These are phyloP conservation scores for Dipodomys ordii DNA, from an alignment of 2,113 vertebrate genomes.

Conservation along the genomic window DNA sequence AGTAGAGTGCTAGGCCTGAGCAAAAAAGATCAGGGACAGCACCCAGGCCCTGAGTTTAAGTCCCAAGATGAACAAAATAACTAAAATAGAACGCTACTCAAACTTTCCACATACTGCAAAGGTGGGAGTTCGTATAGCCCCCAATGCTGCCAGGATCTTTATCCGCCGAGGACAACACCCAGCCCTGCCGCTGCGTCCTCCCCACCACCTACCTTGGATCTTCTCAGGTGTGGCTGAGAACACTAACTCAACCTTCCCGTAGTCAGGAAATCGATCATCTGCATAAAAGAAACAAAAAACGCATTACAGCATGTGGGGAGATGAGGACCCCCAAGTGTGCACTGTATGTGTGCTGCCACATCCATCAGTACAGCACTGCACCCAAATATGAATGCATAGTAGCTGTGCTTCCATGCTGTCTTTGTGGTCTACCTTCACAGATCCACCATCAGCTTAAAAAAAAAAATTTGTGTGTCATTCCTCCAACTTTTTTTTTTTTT, in stretches of 20 bases:
- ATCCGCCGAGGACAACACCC: no score
- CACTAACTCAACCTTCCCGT: slow-evolving; percentile 94
- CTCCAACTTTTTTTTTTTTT: no score
- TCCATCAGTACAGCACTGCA: fast-evolving
- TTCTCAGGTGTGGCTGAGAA: slow-evolving; percentile 95
- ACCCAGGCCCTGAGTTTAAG: background rate
- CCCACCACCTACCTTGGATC: slow-evolving; percentile 89
- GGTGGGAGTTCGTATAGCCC: background rate
- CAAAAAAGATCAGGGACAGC: no score
- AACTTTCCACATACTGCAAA: background rate
- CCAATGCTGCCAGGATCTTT: fast-evolving
- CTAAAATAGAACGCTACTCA: background rate
- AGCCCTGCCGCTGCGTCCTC: no score
- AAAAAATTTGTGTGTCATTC: no score
- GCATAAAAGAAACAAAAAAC: slow-evolving; percentile 29
- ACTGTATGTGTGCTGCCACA: fast-evolving
- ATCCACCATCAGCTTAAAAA: background rate
- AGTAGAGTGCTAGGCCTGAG: background rate
- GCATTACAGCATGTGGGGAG: background rate
- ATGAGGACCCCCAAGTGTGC: fast-evolving
- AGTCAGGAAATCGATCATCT: slow-evolving; percentile 96
- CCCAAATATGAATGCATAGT: no score
- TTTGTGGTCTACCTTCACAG: background rate
- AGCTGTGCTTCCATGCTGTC: no score
- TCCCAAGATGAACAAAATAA: background rate